A percentile compares a stretch with the other conserved stretches of the same genome.
Conservation (phyloP, 2,888 invertebrate species). For the Plemyria rubiginata region DNA sequence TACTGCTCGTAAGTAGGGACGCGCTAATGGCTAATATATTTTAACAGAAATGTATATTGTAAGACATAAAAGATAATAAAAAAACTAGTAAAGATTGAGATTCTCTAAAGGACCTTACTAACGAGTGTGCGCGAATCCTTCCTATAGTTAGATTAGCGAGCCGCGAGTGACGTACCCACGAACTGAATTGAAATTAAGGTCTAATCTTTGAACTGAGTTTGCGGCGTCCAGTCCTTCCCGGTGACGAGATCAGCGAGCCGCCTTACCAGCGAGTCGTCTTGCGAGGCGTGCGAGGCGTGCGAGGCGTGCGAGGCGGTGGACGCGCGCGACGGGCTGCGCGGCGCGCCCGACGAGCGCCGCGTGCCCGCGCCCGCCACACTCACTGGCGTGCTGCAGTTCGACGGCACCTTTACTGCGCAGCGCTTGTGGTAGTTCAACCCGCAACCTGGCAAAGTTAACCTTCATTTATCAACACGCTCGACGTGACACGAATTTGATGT, state of each 20-base stretch:
- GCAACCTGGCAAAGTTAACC: slow-evolving; percentile 88
- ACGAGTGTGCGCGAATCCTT: not conserved
- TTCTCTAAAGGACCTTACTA: too few relatives aligned
- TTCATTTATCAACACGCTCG: not conserved
- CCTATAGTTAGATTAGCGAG: not conserved
- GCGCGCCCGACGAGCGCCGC: slow-evolving; percentile 66
- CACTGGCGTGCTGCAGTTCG: slow-evolving; percentile 89
- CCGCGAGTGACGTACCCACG: not conserved
- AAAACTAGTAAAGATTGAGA: too few relatives aligned
- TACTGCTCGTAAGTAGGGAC: not conserved
- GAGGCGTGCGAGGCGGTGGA: slow-evolving; percentile 87
- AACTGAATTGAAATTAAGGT: slow-evolving; percentile 7
- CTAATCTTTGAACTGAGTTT: slow-evolving; percentile 12
- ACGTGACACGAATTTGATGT: too few relatives aligned
- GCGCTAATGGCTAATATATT: too few relatives aligned
- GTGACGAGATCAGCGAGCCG: slow-evolving; percentile 86
- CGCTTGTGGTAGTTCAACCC: slow-evolving; percentile 99
- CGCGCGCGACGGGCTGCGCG: slow-evolving; percentile 90
- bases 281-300: slow-evolving; percentile 61
- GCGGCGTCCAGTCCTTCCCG: slow-evolving; percentile 51
- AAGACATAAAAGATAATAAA: too few relatives aligned
- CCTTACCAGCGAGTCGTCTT: slow-evolving; percentile 92
- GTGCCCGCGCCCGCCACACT: slow-evolving; percentile 46
- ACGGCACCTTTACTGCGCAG: slow-evolving; percentile 98
- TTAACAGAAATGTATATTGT: too few relatives aligned